Evolutionary conservation across 1,140 invertebrate genomes (phyloP).

Genomic region (Drosophila micromelanica): DNA sequence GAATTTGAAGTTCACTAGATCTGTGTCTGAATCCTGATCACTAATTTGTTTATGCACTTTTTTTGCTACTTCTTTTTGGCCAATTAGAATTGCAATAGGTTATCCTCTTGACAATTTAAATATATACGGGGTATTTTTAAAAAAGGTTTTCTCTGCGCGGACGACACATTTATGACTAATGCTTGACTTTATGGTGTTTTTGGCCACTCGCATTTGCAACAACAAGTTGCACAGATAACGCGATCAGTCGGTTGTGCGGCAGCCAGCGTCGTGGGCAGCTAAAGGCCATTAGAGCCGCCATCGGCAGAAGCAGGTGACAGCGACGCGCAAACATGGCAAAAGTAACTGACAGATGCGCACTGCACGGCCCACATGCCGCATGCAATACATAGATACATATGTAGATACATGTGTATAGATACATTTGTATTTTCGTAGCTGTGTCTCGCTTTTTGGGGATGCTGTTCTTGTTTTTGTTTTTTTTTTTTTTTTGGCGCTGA

Average conservation of each 20-base stretch:
- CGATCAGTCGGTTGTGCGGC: conserved; percentile 10
- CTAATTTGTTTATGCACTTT: no score
- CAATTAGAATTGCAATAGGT: not conserved
- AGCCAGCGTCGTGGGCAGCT: conserved; percentile 30
- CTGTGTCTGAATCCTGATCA: no score
- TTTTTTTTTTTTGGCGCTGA: conserved; percentile 64
- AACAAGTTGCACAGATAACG: conserved; percentile 52
- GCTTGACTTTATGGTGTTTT: conserved; percentile 25
- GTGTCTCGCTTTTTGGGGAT: not conserved
- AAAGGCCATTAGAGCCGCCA: conserved; percentile 48
- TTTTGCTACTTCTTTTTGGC: no score
- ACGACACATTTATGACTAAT: conserved; percentile 74
- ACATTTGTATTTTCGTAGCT: conserved; percentile 9
- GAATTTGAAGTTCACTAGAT: no score
- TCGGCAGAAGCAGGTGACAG: conserved; percentile 38
- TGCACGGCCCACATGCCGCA: conserved; percentile 25
- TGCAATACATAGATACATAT: not conserved
- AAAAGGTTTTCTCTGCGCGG: conserved; percentile 11
- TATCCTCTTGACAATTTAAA: not conserved
- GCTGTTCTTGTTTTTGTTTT: conserved; percentile 1
- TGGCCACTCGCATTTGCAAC: conserved; percentile 14
- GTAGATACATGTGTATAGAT: not conserved
- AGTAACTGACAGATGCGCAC: conserved; percentile 48
- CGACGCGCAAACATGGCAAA: conserved; percentile 20
- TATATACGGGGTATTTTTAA: not conserved